phyloP scores from a whole-genome alignment of 2,797 vertebrate species.

The Atherinosoma microstoma region DNA sequence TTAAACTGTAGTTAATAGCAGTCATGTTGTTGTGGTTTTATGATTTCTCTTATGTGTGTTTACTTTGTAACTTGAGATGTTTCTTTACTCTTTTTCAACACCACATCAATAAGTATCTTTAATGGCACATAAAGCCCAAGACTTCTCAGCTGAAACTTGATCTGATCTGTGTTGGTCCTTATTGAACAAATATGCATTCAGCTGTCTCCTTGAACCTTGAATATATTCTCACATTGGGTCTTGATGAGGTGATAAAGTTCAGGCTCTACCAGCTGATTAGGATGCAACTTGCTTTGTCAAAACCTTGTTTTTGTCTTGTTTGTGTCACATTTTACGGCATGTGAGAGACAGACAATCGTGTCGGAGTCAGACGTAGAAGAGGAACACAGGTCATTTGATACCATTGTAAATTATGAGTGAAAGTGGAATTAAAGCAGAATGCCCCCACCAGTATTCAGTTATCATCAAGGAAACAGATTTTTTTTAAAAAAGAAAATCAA shows the following conservation, averaged over 20 bases:
- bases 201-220: conserved; percentile 38
- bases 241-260: conserved; percentile 82
- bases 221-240: conserved; percentile 79
- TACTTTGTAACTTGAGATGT: conserved; percentile 34
- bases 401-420: neutral
- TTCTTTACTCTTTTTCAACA: conserved; percentile 6
- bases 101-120: conserved; percentile 4
- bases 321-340: no score
- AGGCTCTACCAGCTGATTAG: conserved; percentile 82
- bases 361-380: no score
- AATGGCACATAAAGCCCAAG: conserved; percentile 10
- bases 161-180: conserved; percentile 74
- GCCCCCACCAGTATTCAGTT: neutral
- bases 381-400: no score
- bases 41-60: conserved; percentile 31
- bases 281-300: conserved; percentile 55
- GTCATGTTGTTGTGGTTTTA: conserved; percentile 61
- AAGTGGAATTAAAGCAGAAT: neutral
- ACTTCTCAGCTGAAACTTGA: conserved; percentile 14
- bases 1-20: conserved; percentile 64
- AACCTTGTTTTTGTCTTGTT: no score
- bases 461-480: neutral
- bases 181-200: conserved; percentile 85
- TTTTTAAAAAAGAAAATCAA: neutral
- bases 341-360: no score